Base-by-base conservation (phyloP, 2,888 invertebrate genomes). In the Pediacus dermestoides region DNA sequence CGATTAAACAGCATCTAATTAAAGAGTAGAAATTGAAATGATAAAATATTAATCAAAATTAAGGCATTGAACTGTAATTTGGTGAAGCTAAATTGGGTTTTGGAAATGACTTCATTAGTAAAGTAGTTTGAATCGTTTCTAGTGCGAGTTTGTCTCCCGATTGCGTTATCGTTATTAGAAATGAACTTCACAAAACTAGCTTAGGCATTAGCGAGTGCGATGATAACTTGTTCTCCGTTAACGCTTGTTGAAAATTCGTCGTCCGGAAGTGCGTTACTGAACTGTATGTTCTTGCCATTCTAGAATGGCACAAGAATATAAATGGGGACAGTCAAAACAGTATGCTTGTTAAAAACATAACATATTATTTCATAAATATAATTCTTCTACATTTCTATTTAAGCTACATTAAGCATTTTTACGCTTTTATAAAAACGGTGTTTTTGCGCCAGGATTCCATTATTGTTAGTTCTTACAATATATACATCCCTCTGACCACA, bases 21-120 rank as follows among this genome's bases (percentile, higher is more conserved):
- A 28, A 28, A 28, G 7, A 10, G 12, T 28, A 52, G 41, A 44
- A 37, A 42, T 41, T 37, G 35, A 46, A 39, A 42, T 36, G 46
- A 43, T 47, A 33, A 48, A 52, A 53, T 50, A 56, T 54, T 53
- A 56, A 53, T 52, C 48, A 47, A 48, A 52, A 48, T 41, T 44
- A 46, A 46, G 46, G 45, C 51, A 51, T 49, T 45, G 50, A 43
- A 46, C 47, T 50, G 48, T 48, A 50, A 51, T 51, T 53, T 46
- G 50, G 41, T 39, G 41, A 45, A 52, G 46, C 50, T 46, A 56
- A 56, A 58, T 58, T 58, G 51, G 51, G 46, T 53, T 57, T 53
- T 44, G 26, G 14, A 36, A 48, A 50, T 42, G 36, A 48, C 42
- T 48, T 48, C 50, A 48, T 50, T 50, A 48, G 42, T 48, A 42